Evolutionary conservation across 2,797 vertebrate genomes (phyloP).

Genomic region (Bradypodion pumilum): DNA sequence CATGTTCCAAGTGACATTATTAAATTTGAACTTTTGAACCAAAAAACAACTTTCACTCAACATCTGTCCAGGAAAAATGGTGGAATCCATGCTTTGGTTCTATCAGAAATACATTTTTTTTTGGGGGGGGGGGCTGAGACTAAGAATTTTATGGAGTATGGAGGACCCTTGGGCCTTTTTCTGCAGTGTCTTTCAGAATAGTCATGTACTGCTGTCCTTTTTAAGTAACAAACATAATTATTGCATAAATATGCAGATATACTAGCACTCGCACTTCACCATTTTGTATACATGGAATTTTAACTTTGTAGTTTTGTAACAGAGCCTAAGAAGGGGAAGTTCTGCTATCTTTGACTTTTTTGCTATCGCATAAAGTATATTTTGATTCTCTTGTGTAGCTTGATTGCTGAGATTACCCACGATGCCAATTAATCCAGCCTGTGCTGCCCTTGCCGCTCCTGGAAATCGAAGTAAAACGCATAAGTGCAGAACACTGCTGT

Average conservation of each 20-base stretch:
- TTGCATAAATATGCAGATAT: not conserved
- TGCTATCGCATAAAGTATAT: conserved; percentile 7
- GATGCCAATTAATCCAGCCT: too few species aligned
- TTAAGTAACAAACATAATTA: not conserved
- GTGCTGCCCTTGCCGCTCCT: too few species aligned
- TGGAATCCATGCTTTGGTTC: too few species aligned
- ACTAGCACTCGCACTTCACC: not conserved
- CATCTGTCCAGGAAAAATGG: too few species aligned
- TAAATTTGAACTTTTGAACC: not conserved
- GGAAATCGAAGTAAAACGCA: too few species aligned
- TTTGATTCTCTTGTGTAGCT: not conserved
- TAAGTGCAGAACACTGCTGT: too few species aligned
- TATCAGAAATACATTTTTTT: not conserved
- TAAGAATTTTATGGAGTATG: not conserved
- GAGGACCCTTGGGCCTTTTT: not conserved
- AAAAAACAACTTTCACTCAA: not conserved
- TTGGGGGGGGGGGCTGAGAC: not conserved
- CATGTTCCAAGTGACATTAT: not conserved
- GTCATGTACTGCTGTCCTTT: not conserved
- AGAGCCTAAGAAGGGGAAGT: not conserved
- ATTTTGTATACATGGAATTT: not conserved
- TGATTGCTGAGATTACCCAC: too few species aligned
- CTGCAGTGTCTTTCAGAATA: not conserved
- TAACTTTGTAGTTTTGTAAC: conserved; percentile 6
- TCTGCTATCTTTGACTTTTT: not conserved